phyloP scores from a whole-genome alignment of 2,797 vertebrate species.

The Dendrocincla tyrannina region DNA sequence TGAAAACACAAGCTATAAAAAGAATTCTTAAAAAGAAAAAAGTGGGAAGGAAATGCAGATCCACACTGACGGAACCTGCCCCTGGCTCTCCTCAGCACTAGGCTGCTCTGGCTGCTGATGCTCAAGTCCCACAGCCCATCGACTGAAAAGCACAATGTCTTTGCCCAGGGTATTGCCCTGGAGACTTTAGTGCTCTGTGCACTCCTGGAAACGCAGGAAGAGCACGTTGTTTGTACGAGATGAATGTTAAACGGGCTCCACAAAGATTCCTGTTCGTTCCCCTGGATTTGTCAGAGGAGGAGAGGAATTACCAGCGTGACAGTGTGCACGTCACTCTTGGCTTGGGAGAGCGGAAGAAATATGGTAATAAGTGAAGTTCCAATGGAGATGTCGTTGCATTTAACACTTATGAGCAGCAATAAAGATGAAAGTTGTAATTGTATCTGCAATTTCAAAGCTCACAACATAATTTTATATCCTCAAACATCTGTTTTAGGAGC shows the following conservation, averaged over 20 bases:
- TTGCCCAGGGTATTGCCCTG: not conserved
- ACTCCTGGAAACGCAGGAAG: not conserved
- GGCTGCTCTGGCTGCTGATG: not conserved
- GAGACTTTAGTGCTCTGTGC: not conserved
- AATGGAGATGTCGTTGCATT: not conserved
- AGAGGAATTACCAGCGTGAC: constrained; percentile 29
- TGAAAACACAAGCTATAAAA: not conserved
- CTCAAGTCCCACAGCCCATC: not conserved
- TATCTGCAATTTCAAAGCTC: constrained; percentile 46
- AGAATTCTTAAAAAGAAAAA: not conserved
- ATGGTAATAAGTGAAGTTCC: constrained; percentile 22
- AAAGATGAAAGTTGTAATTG: constrained; percentile 64
- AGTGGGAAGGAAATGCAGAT: not conserved
- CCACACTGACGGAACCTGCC: not conserved
- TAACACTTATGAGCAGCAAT: constrained; percentile 60
- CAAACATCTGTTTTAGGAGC: constrained; percentile 70
- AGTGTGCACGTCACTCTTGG: not conserved
- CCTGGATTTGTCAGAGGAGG: not conserved
- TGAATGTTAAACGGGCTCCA: not conserved
- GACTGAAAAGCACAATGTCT: not conserved
- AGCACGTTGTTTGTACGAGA: not conserved
- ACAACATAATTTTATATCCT: constrained; percentile 32
- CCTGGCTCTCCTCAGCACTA: accelerated
- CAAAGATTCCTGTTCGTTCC: not conserved
- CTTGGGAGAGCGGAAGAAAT: not conserved